Evolutionary conservation across 2,797 vertebrate genomes (phyloP).

Genomic region (Microcaecilia unicolor): DNA sequence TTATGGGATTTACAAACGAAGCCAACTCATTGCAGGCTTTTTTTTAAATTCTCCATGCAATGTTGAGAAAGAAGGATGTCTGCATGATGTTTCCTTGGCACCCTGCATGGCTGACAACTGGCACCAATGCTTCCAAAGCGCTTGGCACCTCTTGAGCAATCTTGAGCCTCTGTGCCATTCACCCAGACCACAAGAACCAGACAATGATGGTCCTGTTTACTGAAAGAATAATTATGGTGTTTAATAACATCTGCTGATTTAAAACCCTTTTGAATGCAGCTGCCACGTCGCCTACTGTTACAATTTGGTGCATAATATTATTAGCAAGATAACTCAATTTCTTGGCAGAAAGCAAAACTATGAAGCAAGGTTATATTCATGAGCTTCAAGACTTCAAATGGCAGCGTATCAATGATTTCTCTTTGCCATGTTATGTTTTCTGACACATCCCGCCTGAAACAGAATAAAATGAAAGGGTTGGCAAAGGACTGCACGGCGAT

Average conservation of each 20-base stretch:
- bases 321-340: rapidly evolving
- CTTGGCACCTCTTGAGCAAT: not conserved
- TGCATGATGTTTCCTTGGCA: not conserved
- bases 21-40: conserved; percentile 5
- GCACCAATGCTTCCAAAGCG: not conserved
- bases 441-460: no score
- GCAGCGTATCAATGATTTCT: no score
- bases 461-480: no score
- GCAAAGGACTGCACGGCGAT: no score
- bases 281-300: not conserved
- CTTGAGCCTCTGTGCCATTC: not conserved
- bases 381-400: no score
- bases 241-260: not conserved
- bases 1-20: not conserved
- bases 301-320: not conserved
- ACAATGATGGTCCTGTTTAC: not conserved
- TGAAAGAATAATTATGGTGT: not conserved
- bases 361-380: not conserved
- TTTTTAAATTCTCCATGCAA: no score
- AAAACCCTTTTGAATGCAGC: not conserved
- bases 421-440: no score
- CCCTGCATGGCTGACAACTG: not conserved
- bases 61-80: conserved; percentile 6
- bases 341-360: not conserved
- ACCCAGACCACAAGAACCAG: not conserved